Evolutionary conservation across 2,888 invertebrate species (phyloP).

Genomic region (Cylloceria caligata): DNA sequence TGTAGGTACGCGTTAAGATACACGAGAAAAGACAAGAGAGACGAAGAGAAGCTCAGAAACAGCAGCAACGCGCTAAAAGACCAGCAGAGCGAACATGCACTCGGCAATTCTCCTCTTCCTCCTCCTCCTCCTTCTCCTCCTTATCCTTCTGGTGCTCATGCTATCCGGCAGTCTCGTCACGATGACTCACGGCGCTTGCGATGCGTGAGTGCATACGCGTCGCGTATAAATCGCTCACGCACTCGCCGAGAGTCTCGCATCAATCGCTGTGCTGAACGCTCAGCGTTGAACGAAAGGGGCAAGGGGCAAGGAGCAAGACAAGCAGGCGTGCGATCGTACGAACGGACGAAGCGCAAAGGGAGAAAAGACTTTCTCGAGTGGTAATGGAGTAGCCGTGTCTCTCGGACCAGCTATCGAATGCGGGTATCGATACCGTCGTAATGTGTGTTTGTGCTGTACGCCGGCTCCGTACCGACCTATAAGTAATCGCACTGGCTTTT

Average conservation of each 20-base stretch:
- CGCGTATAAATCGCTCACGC: conserved; percentile 76
- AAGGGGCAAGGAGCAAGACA: conserved; percentile 17
- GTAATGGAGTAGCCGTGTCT: conserved; percentile 82
- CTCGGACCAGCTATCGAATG: conserved; percentile 74
- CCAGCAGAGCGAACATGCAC: background rate
- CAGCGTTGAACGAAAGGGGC: background rate
- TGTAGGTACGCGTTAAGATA: background rate
- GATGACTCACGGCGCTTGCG: conserved; percentile 73
- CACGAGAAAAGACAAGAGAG: conserved; percentile 10
- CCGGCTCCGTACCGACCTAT: conserved; percentile 14
- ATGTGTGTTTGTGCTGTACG: conserved; percentile 52
- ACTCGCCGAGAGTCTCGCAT: conserved; percentile 71
- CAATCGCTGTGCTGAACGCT: conserved; percentile 70
- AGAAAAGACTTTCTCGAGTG: conserved; percentile 75
- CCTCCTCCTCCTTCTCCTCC: conserved; percentile 8
- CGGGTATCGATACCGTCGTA: conserved; percentile 77
- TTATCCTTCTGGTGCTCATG: conserved; percentile 36
- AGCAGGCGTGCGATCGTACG: conserved; percentile 11
- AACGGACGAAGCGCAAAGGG: conserved; percentile 32
- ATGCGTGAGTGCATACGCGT: conserved; percentile 73
- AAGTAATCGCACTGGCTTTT: conserved; percentile 3
- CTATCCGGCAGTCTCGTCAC: conserved; percentile 74
- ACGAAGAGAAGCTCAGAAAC: conserved; percentile 12
- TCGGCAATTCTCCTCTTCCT: conserved; percentile 6
- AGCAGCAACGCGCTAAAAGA: conserved; percentile 1